Evolutionary conservation across 2,113 vertebrate genomes (phyloP).

Genomic region (Oreochromis spilurus): DNA sequence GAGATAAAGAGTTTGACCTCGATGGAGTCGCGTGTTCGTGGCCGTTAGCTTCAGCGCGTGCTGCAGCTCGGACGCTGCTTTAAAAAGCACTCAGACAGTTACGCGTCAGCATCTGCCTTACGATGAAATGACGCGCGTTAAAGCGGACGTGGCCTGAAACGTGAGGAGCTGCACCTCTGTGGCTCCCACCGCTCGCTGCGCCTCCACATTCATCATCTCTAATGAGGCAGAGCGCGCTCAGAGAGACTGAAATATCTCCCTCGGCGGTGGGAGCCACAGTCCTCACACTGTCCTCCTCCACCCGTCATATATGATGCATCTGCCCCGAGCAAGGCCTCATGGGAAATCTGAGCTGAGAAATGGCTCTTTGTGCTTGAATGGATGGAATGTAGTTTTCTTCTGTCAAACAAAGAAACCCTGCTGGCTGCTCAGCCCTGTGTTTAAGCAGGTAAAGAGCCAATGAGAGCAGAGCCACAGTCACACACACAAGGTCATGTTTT

Average conservation of each 20-base stretch:
- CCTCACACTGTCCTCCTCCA: background rate
- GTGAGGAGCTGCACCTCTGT: background rate
- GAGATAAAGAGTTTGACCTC: background rate
- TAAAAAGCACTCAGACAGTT: background rate
- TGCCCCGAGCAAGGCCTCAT: background rate
- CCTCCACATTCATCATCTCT: slow-evolving; percentile 30
- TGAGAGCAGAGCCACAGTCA: no score
- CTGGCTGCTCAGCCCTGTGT: no score
- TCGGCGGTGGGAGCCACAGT: background rate
- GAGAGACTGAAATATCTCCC: background rate
- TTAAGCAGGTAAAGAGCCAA: no score
- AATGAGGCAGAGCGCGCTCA: slow-evolving; percentile 5
- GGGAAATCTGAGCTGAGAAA: background rate
- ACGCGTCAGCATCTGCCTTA: background rate
- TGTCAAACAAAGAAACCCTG: no score
- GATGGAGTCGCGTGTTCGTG: fast-evolving
- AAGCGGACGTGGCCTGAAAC: background rate
- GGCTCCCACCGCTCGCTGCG: background rate
- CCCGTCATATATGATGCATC: background rate
- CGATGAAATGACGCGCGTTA: background rate
- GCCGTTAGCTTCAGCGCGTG: background rate
- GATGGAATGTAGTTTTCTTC: no score
- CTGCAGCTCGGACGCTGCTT: background rate
- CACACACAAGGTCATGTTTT: no score
- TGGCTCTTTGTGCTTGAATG: background rate